phyloP scores from a whole-genome alignment of 2,797 vertebrate species.

The Poecilia gillii region DNA sequence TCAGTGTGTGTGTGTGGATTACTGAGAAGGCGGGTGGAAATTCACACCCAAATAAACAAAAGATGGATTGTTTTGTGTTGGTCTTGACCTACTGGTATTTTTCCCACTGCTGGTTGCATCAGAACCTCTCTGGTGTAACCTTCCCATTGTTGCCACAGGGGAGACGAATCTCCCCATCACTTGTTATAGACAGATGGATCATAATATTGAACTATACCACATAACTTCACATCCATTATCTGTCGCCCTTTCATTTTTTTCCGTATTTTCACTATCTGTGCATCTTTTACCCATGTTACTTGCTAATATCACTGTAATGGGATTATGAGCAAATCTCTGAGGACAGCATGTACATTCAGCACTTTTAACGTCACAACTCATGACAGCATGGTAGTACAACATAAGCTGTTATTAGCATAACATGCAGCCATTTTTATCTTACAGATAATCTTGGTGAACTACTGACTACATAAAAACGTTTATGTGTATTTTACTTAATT shows the following conservation, averaged over 20 bases:
- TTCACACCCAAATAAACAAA: constrained; percentile 51
- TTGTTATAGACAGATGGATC: neutral
- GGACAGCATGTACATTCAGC: neutral
- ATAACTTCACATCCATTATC: neutral
- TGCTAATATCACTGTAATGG: neutral
- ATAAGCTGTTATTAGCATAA: neutral
- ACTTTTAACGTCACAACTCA: neutral
- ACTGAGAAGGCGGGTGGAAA: constrained; percentile 54
- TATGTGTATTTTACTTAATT: neutral
- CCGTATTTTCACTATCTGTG: neutral
- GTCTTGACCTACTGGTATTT: constrained; percentile 47
- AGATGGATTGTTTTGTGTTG: constrained; percentile 56
- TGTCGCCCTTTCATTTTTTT: neutral
- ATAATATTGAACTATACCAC: neutral
- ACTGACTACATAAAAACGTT: neutral
- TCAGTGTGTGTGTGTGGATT: constrained; percentile 23
- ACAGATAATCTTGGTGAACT: neutral
- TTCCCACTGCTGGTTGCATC: constrained; percentile 45
- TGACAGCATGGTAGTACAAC: neutral
- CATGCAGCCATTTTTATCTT: neutral
- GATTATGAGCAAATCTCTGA: neutral
- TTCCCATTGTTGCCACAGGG: constrained; percentile 23
- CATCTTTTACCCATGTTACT: neutral
- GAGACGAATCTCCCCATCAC: constrained; percentile 12
- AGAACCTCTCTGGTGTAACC: constrained; percentile 40